Base-by-base conservation (phyloP, 2,888 invertebrate species). In the Hecatera dysodea region DNA sequence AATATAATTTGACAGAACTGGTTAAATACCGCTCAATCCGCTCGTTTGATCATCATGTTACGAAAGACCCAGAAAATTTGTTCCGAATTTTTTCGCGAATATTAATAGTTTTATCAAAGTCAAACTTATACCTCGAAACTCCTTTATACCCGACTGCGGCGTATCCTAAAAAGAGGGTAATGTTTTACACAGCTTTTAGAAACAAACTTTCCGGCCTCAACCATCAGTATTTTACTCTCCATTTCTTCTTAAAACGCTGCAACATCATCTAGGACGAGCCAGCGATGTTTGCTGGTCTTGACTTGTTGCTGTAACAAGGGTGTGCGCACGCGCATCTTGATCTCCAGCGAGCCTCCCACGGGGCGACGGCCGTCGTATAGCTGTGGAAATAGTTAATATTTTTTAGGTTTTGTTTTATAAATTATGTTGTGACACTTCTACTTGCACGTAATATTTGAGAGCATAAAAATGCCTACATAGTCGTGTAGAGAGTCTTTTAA, bases 271-370 rank as follows among this genome's bases (percentile, higher is more conserved):
- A 99, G 97, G 64, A 98, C 97, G 17, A 99, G 97, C 99, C 99
- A 99, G 91, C 98, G 98, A 90, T 99, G 99, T 71, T 98, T 97
- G 39, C 98, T 97, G 90, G 98, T 97, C 89, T 98, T 98, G 11
- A 99, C 97, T 93, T 99, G 98, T 87, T 98, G 98, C n/a, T 97
- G 97, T 48, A 98, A 93, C 62, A 99, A 96, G 0, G 99, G 99
- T 88, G 99, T 98, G 70, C 99, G 97, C 27, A 99, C 96, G 67
- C 99, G 97, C 62, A 99, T 92, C 92, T 98, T 98, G 1, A 99
- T 96, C 92, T 99, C 99, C 72, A 99, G 87, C 86, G 99, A 98
- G 0, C 99, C 99, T 22, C 99, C 99, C 12, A 98, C 97, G 19
- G 98, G 95, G 85, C 98, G 98, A 33, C 99, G 97, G 0, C 99